Evolutionary conservation across 2,797 vertebrate genomes (phyloP), one percentile per base, ranked within the genome.

Genomic region (Myotis vivesi): DNA sequence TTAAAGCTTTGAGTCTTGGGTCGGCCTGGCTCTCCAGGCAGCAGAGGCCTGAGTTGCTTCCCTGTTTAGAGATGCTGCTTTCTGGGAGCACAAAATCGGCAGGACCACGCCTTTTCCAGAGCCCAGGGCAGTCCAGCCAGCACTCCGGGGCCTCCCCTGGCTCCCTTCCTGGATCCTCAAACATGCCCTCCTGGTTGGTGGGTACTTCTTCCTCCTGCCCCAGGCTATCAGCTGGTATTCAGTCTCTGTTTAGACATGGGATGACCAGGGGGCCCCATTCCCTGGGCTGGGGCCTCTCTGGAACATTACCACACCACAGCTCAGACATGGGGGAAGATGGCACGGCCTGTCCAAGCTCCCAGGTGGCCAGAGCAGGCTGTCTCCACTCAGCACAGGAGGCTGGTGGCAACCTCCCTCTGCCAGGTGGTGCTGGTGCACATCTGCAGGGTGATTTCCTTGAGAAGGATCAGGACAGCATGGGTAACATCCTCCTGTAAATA

Each of bases 31-130:
- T 28, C 25, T 53, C 59, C 7, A 77, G 33, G 53, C 49, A 15
- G n/a, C 0, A 1, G 30, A 23, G 19, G 19, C 46, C n/a, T 0
- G 19, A 30, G 44, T 6, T 9, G 55, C 41, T 13, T 12, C 13
- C 28, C 33, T 19, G 28, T 55, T 41, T 57, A 2, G 9, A 82
- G n/a, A 68, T 17, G 53, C 64, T 38, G 33, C 23, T 19, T 23
- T 28, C 23, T 46, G 22, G 85, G 72, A 46, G 41, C 51, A n/a
- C 28, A 46, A 64, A 51, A 44, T 12, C 19, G 28, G 73, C 20
- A 12, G 16, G 57, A 28, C 46, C 44, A 7, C 8, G 57, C 6
- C 15, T 23, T 44, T 44, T 30, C 41, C 5, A 9, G 0, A 20
- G 46, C 49, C 51, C 20, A 4, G 55, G 57, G 64, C 12, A 38